Base-by-base conservation (phyloP, 1,140 invertebrate genomes). In the Scylla paramamosain region DNA sequence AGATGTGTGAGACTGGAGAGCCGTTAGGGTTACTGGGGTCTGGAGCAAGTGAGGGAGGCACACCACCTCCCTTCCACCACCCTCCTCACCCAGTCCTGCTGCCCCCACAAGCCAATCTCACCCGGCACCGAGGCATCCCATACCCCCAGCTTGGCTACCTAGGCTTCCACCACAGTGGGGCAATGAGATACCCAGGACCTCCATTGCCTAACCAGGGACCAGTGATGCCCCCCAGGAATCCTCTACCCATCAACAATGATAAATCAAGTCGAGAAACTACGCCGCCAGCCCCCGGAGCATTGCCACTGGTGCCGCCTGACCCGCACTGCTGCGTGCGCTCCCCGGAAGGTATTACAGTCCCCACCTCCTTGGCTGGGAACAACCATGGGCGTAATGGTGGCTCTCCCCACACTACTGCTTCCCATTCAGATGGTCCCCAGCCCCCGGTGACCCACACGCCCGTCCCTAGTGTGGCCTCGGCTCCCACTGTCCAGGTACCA, bases 41-140 rank as follows among this genome's bases (percentile, higher is more conserved):
- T 84, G 95, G 95, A 67, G 92, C 95, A 31, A 95, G 95, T 94
- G 95, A 95, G 83, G 95, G 92, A 29, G 95, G 93, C 20, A 95
- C 95, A 77, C 93, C 95, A 77, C 95, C 95, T 39, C 95, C 95
- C 20, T 94, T 95, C 28, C 94, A 94, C 32, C 96, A 91, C n/a
- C 96, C 92, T 12, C 93, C 93, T 82, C 92, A 89, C 77, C 96
- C 92, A 29, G 86, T 96, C 52, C 84, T 95, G 86, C 52, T 95
- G 52, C 94, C 94, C 28, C 96, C 59, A 7, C 94, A 95, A n/a
- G 91, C 94, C 31, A 59, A 20, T 52, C 52, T 95, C 10, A 39
- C 91, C 83, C 88, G 93, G 77, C 96, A 89, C 20, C 94, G 96
- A 67, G 86, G 84, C 84, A 92, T 96, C 67, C 96, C 86, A 28